Base-by-base conservation (phyloP, 2,797 vertebrate genomes). In the Oreortyx pictus region DNA sequence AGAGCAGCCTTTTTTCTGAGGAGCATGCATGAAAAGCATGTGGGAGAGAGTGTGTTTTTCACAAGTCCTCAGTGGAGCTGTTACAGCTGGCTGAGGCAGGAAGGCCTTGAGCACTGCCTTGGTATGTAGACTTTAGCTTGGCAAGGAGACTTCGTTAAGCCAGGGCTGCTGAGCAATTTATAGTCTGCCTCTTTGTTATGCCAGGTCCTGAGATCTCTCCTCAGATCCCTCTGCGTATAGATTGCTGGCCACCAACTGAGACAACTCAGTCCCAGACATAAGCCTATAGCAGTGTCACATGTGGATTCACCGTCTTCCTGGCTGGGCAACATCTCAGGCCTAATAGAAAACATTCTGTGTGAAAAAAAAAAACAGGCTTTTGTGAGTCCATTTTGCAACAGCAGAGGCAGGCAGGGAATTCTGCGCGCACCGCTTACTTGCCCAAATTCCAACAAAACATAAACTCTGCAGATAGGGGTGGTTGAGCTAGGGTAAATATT, bases 401-500 rank as follows among this genome's bases (percentile, higher is more conserved):
- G 62, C 35, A 73, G 56, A 78, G 50, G 16, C 44, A 84, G 73
- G 78, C 56, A 70, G 82, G 62, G 67, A 88, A 76, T 80, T 92
- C 25, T 90, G 76, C 57, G 82, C 91, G 90, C 89, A 73, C 37
- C 50, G 22, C 56, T 89, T 61, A 31, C 60, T 88, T 89, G 85
- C 81, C 84, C 59, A 59, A 95, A 92, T 81, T 89, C 82, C 85
- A 86, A 64, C 76, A 88, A 91, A 91, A 65, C 82, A 83, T 82
- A 90, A 93, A 88, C 93, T 79, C 52, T 82, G 59, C 66, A 88
- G 91, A 80, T n/a, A 88, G 64, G 31, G 13, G 71, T 80, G 61
- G 72, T 72, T 96, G 86, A 95, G 82, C 60, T 43, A 86, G 52
- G 59, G 93, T 96, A 95, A 96, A 95, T 94, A 76, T 95, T 96